phyloP scores from a whole-genome alignment of 1,140 invertebrate genomes.

The Muscidifurax raptorellus region DNA sequence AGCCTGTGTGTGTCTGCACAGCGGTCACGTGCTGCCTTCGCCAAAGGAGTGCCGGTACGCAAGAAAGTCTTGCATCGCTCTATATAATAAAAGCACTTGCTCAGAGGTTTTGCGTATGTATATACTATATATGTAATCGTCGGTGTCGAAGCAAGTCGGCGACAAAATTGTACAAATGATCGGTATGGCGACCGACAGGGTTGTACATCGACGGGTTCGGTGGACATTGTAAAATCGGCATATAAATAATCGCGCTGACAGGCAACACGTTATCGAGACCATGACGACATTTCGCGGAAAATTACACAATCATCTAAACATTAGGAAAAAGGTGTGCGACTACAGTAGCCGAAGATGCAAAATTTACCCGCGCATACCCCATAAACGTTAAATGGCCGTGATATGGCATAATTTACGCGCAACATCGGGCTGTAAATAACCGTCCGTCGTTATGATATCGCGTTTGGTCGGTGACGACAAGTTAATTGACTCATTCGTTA shows the following conservation, averaged over 20 bases:
- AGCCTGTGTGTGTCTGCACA: constrained; percentile 11
- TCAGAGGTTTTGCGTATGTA: not conserved
- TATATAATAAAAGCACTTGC: constrained; percentile 18
- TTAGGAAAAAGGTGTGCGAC: not conserved
- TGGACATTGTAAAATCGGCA: not conserved
- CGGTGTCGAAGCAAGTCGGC: not conserved
- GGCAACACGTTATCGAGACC: too few relatives aligned
- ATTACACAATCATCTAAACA: not conserved
- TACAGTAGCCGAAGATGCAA: too few relatives aligned
- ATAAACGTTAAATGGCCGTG: too few relatives aligned
- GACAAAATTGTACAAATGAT: constrained; percentile 32
- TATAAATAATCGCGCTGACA: too few relatives aligned
- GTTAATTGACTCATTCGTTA: not conserved
- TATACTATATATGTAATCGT: not conserved
- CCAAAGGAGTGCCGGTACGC: constrained; percentile 16
- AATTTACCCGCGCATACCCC: too few relatives aligned
- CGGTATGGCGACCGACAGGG: not conserved
- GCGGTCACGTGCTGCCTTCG: constrained; percentile 25
- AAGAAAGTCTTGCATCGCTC: not conserved
- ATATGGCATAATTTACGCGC: not conserved
- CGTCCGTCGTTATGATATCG: not conserved
- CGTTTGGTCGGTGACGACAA: not conserved
- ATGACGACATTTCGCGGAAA: not conserved
- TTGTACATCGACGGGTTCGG: not conserved
- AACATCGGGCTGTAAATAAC: not conserved